phyloP scores from a whole-genome alignment of 2,888 invertebrate species.

The Oscheius sp. region DNA sequence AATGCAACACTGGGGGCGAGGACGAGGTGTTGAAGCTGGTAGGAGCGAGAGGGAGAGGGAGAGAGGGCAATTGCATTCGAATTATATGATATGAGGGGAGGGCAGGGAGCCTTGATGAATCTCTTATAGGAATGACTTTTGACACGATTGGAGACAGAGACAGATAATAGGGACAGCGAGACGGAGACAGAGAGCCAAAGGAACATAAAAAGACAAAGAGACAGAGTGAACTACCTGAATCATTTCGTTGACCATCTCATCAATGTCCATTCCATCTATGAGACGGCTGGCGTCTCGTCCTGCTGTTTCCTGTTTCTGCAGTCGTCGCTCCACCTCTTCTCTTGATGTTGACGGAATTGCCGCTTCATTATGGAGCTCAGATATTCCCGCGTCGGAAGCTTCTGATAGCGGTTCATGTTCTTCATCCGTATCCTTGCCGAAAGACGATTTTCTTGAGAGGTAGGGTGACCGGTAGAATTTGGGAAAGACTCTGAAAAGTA shows the following conservation, averaged over 20 bases:
- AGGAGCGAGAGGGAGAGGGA: slow-evolving; percentile 11
- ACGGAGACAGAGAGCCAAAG: no score
- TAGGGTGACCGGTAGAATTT: slow-evolving; percentile 77
- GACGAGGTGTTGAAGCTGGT: slow-evolving; percentile 17
- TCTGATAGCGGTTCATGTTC: slow-evolving; percentile 37
- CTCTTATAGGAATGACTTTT: no score
- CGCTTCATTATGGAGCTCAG: slow-evolving; percentile 17
- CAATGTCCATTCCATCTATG: slow-evolving; percentile 58
- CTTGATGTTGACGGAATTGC: slow-evolving; percentile 10
- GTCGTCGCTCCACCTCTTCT: slow-evolving; percentile 21
- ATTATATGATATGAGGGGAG: no score
- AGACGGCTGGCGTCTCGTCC: slow-evolving; percentile 38
- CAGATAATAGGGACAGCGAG: no score
- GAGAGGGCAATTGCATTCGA: slow-evolving; percentile 20
- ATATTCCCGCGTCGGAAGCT: slow-evolving; percentile 42
- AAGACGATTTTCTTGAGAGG: slow-evolving; percentile 44
- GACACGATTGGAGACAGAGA: no score
- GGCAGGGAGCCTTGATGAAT: no score
- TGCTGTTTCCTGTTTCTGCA: slow-evolving; percentile 35
- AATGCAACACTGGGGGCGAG: slow-evolving; percentile 9
- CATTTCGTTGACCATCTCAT: slow-evolving; percentile 57
- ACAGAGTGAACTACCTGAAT: slow-evolving; percentile 49
- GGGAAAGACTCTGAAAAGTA: slow-evolving; percentile 76
- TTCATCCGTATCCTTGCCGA: slow-evolving; percentile 39
- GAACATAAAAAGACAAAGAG: no score